Conservation (phyloP, 2,888 invertebrate genomes). For the Agapetus fuscipes region DNA sequence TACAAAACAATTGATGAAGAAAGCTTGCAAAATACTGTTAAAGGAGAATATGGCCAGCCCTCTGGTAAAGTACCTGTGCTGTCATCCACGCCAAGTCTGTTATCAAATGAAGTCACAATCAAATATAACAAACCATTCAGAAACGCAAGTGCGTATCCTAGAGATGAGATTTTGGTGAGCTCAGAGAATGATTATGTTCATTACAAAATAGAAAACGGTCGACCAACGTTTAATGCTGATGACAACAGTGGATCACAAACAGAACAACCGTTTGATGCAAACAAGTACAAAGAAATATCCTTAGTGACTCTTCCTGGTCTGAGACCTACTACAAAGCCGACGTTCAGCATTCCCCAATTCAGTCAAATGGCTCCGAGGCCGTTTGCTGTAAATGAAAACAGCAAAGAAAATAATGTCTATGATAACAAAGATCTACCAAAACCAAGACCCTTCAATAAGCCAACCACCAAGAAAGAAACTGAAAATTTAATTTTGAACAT, state of each 20-base stretch:
- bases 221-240: constrained; percentile 24
- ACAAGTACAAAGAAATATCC: constrained; percentile 28
- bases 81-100: constrained; percentile 32
- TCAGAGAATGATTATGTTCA: constrained; percentile 21
- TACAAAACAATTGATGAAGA: constrained; percentile 31
- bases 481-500: constrained; percentile 34
- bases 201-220: constrained; percentile 25
- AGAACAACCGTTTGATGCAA: constrained; percentile 36
- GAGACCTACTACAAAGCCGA: constrained; percentile 33
- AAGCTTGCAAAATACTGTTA: constrained; percentile 35
- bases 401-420: constrained; percentile 6
- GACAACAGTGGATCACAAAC: constrained; percentile 38
- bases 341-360: constrained; percentile 30
- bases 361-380: constrained; percentile 35
- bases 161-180: constrained; percentile 28
- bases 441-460: constrained; percentile 19
- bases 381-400: constrained; percentile 30
- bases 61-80: constrained; percentile 41
- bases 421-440: constrained; percentile 7
- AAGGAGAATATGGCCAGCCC: constrained; percentile 40
- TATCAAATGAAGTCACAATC: constrained; percentile 16
- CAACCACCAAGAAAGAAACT: constrained; percentile 28
- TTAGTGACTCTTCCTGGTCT: constrained; percentile 24
- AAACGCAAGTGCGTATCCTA: constrained; percentile 24
- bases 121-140: constrained; percentile 27